Evolutionary conservation across 2,797 vertebrate species (phyloP), one percentile per base, ranked within the genome.

Genomic region (Tolypeutes matacus): DNA sequence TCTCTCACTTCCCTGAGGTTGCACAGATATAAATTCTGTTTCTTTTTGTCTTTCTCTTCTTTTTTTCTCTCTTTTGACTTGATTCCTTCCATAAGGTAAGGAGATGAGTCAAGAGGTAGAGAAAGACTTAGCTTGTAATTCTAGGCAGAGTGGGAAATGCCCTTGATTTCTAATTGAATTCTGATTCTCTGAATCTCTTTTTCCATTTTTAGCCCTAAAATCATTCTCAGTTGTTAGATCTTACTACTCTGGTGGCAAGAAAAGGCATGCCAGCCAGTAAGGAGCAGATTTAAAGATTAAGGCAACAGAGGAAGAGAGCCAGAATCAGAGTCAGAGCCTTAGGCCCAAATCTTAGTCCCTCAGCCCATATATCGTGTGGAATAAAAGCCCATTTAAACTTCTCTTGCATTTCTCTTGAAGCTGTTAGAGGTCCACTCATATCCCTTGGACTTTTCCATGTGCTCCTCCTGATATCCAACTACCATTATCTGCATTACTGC

Each of bases 261-360:
- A 89, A 91, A 83, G 31, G 58, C 15, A 81, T 64, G 53, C 46
- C 36, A 77, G 29, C n/a, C 53, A 49, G 14, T 77, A 36, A 36
- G 27, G 80, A 91, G 51, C 31, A 84, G 39, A 95, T 56, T 86
- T 89, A 91, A 95, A 95, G 69, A 95, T 80, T 80, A 67, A 42
- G 42, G 27, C 72, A 75, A 90, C 9, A 69, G 49, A 7, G 7
- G 81, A 83, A 93, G 31, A 93, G 3, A 91, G 73, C 34, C 76
- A 90, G 27, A 92, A 60, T 62, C n/a, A 77, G 49, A 90, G 39
- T 81, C n/a, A 51, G 75, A 77, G 36, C n/a, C 70, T 70, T 75
- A 27, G 80, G 34, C 9, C 46, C 42, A 46, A 95, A 92, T 42
- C 53, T 75, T 90, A 86, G 25, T 65, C 69, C 81, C 31, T 51